Conservation (phyloP, 2,888 invertebrate species). For the Trimorus sp. region DNA sequence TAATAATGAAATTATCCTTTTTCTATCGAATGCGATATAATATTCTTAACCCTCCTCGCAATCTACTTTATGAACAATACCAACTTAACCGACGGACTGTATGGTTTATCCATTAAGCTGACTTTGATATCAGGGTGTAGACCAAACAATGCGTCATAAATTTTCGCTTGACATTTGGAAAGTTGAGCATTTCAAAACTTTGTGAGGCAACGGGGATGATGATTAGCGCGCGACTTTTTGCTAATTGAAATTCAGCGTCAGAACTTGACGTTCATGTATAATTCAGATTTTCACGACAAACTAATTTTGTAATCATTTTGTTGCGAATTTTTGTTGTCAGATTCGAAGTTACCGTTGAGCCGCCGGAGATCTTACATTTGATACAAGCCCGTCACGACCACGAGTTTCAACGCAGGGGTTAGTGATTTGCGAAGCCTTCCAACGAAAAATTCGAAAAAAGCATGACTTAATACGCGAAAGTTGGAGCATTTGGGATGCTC, state of each 20-base stretch:
- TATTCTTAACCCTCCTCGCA: no score
- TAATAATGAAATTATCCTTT: no score
- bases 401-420: constrained; percentile 66
- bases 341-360: constrained; percentile 23
- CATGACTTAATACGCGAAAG: constrained; percentile 67
- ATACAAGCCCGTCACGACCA: constrained; percentile 50
- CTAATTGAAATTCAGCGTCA: constrained; percentile 29
- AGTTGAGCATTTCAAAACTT: constrained; percentile 29
- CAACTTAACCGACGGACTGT: no score
- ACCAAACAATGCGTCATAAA: constrained; percentile 32
- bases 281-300: constrained; percentile 11
- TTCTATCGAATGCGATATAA: no score
- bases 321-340: constrained; percentile 39
- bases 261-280: constrained; percentile 15
- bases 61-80: no score
- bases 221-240: constrained; percentile 34
- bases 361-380: constrained; percentile 52
- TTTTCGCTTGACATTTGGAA: constrained; percentile 24
- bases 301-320: neutral
- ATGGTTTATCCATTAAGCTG: constrained; percentile 1
- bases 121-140: neutral
- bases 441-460: constrained; percentile 66
- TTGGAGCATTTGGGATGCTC: constrained; percentile 79
- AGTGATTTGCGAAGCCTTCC: constrained; percentile 57
- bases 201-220: constrained; percentile 10